Conservation (phyloP, 2,888 invertebrate species). For the Catocala sponsa region DNA sequence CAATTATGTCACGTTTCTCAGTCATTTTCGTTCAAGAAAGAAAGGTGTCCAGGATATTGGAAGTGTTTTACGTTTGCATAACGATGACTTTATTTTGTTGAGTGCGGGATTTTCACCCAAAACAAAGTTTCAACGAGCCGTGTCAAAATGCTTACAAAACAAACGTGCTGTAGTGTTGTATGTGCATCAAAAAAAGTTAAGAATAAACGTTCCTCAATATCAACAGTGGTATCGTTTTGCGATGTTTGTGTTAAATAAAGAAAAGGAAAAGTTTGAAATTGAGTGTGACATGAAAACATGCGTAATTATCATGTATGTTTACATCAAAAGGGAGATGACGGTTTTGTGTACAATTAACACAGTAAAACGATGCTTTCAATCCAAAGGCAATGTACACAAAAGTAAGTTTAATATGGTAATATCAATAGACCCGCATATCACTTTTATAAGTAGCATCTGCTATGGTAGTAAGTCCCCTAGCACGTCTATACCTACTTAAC, state of each 20-base stretch:
- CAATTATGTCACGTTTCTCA: constrained; percentile 78
- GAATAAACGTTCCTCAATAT: constrained; percentile 52
- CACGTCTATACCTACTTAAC: too few relatives aligned
- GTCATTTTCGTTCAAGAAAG: constrained; percentile 68
- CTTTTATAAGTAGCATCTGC: not conserved
- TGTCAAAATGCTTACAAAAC: constrained; percentile 46
- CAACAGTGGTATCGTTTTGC: constrained; percentile 62
- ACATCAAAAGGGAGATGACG: constrained; percentile 22
- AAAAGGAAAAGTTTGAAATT: constrained; percentile 55
- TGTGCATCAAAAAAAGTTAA: constrained; percentile 56
- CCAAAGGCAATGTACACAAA: constrained; percentile 12
- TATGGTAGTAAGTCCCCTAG: too few relatives aligned
- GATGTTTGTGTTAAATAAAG: constrained; percentile 54
- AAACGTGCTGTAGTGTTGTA: constrained; percentile 57
- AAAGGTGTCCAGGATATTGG: constrained; percentile 77
- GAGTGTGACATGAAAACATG: constrained; percentile 67
- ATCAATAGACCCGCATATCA: constrained; percentile 10
- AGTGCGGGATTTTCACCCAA: constrained; percentile 50
- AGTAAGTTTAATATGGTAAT: constrained; percentile 31
- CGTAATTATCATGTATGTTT: constrained; percentile 47
- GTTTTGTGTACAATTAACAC: constrained; percentile 33
- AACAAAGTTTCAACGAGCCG: constrained; percentile 46
- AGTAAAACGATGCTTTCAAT: constrained; percentile 5
- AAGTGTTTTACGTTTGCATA: constrained; percentile 75
- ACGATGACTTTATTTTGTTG: constrained; percentile 63